Evolutionary conservation across 2,797 vertebrate genomes (phyloP).

Genomic region (Otus scops): DNA sequence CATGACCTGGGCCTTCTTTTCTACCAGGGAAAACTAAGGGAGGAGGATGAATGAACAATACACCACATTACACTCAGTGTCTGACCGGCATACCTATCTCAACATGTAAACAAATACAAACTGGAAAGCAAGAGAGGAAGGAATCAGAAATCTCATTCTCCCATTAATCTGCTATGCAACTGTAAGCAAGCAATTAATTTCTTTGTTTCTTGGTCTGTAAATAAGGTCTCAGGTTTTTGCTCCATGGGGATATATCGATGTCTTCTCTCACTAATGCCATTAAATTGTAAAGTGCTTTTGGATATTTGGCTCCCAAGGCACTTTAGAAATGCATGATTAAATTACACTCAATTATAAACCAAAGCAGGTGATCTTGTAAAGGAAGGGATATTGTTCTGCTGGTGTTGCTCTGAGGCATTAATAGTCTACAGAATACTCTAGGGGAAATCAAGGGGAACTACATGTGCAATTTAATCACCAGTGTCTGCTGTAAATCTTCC

Average conservation of each 20-base stretch:
- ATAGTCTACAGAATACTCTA: not conserved
- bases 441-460: not conserved
- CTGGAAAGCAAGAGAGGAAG: not conserved
- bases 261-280: conserved; percentile 20
- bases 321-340: conserved; percentile 47
- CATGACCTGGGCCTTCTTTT: not conserved
- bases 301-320: conserved; percentile 21
- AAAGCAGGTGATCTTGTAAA: conserved; percentile 28
- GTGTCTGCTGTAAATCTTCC: not conserved
- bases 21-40: not conserved
- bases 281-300: conserved; percentile 4
- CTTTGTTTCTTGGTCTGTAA: conserved; percentile 12
- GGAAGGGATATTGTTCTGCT: not conserved
- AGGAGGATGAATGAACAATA: not conserved
- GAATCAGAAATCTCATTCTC: not conserved
- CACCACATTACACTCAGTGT: not conserved
- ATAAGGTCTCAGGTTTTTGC: conserved; percentile 8
- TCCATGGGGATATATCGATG: not conserved
- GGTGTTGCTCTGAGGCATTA: not conserved
- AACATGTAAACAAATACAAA: not conserved
- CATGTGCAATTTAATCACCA: not conserved
- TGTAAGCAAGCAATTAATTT: conserved; percentile 31
- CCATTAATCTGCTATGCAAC: not conserved
- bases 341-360: conserved; percentile 48
- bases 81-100: not conserved